Evolutionary conservation across 2,113 vertebrate genomes (phyloP), one percentile per base, ranked within the genome.

Genomic region (Silurus meridionalis): DNA sequence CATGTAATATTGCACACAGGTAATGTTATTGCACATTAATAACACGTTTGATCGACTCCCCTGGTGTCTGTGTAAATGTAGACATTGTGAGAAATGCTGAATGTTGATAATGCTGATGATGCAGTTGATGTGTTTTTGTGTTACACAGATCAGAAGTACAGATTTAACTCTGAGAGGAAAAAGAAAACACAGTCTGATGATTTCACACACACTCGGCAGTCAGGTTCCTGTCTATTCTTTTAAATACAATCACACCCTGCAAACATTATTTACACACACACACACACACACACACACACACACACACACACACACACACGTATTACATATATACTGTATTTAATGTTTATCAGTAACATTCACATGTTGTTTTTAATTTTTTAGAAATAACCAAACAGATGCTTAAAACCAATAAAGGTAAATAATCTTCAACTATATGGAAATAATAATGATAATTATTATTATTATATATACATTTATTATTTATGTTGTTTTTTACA

Each of bases 151-250:
- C 94, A 95, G 64, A 92, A 92, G 87, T 96, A 94, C 85, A 95
- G 94, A 4, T 96, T 92, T 83, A 97, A 97, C 84, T 96, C 97
- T 0, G 96, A 97, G 80, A 94, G 91, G 66, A 89, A 95, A 85
- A 97, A 97, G 94, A 98, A 97, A 88, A 91, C 93, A 83, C 95
- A 96, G 61, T 69, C 90, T 28, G 94, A 93, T 0, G 95, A 96
- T 50, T 87, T 92, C 17, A 90, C 90, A 0, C 84, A 92, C 0
- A 79, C 48, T 0, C 90, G 90, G 0, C 93, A 95, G 25, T 97
- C 96, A 0, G 97, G 97, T 98, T 91, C 89, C 93, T 71, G 25
- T 37, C 37, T 37, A 37, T 9, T 25, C 28, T 50, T 13, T 89
- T 28, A 6, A 60, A 9, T 53, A n/a, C 58, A 55, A 55, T 19